Conservation (phyloP, 2,888 invertebrate genomes). For the Drosophila macrospina region DNA sequence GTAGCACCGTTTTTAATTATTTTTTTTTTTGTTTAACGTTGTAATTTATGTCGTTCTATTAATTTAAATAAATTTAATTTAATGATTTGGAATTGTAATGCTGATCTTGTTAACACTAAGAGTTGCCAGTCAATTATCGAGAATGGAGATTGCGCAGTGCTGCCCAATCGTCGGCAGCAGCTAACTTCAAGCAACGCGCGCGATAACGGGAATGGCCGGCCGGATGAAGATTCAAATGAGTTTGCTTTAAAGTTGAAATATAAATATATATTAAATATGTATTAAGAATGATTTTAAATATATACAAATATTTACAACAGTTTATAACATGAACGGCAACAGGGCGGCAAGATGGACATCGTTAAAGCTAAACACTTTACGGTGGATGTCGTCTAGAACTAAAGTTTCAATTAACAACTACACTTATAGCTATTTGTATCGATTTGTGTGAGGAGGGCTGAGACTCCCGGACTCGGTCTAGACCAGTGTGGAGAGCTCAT, state of each 20-base stretch:
- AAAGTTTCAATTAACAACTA: constrained; percentile 23
- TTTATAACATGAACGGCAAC: constrained; percentile 33
- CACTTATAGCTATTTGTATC: constrained; percentile 21
- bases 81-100: background rate
- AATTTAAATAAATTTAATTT: background rate
- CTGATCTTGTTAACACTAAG: no score
- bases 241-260: background rate
- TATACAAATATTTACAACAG: constrained; percentile 68
- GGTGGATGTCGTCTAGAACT: constrained; percentile 58
- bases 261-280: constrained; percentile 15
- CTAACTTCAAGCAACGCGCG: background rate
- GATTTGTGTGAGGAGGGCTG: constrained; percentile 4
- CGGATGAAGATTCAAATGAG: background rate
- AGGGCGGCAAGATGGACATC: constrained; percentile 48
- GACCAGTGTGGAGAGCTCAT: constrained; percentile 90
- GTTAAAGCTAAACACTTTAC: constrained; percentile 25
- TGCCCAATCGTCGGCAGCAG: background rate
- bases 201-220: constrained; percentile 3
- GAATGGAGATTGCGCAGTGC: background rate
- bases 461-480: constrained; percentile 69
- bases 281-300: constrained; percentile 32
- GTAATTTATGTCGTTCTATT: background rate
- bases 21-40: no score
- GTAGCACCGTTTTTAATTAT: no score
- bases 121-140: background rate